Conservation (phyloP, 23 tunicate genomes). For the Halocynthia aurantium region DNA sequence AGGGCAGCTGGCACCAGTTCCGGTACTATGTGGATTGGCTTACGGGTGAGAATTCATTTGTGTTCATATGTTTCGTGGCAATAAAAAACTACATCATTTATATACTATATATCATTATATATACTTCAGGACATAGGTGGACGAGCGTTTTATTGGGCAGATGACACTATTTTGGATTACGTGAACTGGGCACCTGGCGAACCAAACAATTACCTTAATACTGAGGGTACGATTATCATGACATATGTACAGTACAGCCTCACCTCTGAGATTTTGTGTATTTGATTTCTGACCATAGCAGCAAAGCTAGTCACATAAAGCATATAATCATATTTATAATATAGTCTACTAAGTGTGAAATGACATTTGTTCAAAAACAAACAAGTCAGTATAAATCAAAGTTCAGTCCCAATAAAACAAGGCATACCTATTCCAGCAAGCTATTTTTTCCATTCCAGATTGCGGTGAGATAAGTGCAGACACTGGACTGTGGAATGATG, state of each 20-base stretch:
- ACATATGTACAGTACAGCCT: neutral
- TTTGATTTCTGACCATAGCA: neutral
- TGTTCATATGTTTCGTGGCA: neutral
- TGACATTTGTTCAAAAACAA: neutral
- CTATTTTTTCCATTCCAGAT: constrained; percentile 26
- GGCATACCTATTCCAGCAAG: neutral
- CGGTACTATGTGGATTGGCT: constrained; percentile 67
- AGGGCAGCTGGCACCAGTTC: constrained; percentile 22
- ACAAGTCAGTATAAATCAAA: neutral
- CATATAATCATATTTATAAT: too few species aligned
- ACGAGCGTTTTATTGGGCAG: constrained; percentile 70
- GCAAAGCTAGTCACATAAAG: neutral
- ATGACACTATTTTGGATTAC: constrained; percentile 50
- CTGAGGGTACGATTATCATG: constrained; percentile 48
- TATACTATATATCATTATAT: neutral
- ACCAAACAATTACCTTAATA: constrained; percentile 85
- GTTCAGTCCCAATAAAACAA: neutral
- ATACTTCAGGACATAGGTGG: constrained; percentile 56
- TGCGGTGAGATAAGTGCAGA: constrained; percentile 54
- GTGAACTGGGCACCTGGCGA: constrained; percentile 72
- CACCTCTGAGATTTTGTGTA: neutral
- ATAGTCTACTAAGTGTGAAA: neutral
- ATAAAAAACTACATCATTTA: neutral
- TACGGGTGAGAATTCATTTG: constrained; percentile 33
- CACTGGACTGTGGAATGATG: constrained; percentile 80